phyloP scores from a whole-genome alignment of 2,888 invertebrate species.

The Lasioglossum pauxillum region DNA sequence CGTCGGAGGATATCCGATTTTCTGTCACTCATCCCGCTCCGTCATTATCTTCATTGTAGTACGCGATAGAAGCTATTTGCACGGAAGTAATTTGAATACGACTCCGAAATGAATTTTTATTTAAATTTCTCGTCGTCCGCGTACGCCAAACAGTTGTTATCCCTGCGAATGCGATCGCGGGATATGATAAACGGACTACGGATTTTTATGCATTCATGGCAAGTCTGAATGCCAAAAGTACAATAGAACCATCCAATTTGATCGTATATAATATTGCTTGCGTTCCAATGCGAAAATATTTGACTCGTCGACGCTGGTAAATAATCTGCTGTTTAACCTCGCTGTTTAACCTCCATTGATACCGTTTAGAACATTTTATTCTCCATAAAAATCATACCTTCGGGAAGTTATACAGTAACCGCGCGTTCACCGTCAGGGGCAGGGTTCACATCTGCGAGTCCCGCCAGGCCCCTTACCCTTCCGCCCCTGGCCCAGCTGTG shows the following conservation, averaged over 20 bases:
- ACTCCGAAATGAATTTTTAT: slow-evolving; percentile 11
- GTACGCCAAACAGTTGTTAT: neutral
- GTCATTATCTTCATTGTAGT: slow-evolving; percentile 23
- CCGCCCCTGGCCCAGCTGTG: too few species aligned
- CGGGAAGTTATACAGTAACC: too few species aligned
- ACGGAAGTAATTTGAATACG: neutral
- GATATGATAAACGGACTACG: neutral
- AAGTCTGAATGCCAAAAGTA: neutral
- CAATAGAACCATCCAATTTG: neutral
- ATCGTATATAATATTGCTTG: neutral
- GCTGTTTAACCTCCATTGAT: neutral
- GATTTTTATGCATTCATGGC: neutral
- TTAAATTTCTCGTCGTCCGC: neutral
- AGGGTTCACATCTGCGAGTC: too few species aligned
- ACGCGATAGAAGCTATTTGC: neutral
- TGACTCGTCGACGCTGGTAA: neutral
- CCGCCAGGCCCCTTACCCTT: too few species aligned
- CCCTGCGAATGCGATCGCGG: neutral
- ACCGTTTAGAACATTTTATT: neutral
- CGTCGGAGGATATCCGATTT: slow-evolving; percentile 35
- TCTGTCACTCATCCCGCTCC: slow-evolving; percentile 33
- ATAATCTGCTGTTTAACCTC: neutral
- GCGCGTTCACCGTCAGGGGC: too few species aligned
- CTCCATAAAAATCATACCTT: neutral
- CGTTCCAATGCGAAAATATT: neutral